Base-by-base conservation (phyloP, 2,797 vertebrate genomes). In the Anguilla marmorata region DNA sequence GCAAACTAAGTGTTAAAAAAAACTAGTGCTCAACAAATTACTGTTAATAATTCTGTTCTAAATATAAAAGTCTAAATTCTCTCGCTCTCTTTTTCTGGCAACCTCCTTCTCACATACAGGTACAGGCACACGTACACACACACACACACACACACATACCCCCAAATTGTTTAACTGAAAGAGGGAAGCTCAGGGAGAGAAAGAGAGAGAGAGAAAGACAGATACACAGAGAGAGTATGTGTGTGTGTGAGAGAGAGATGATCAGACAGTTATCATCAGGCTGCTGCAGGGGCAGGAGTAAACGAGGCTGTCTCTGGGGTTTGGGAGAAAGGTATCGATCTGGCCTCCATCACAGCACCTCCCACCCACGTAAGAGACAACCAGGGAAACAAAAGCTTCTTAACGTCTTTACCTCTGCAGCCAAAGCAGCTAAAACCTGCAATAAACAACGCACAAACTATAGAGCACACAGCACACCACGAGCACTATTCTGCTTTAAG, bases 121-220 rank as follows among this genome's bases (percentile, higher is more conserved):
- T 27, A 74, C 63, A 69, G 24, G 5, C 7, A 12, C 24, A 93
- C 90, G 91, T 88, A 85, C 84, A 63, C 56, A 60, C 84, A 80
- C 58, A 60, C 58, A 60, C 58, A 60, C 58, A 60, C 14, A 19
- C 37, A 37, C 37, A 37, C 37, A 37, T 33, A 33, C 30, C 30
- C 58, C 1, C 58, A 60, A 24, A 66, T n/a, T 24, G 21, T n/a
- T 72, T 1, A 72, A 72, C 19, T 30, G 27, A 72, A 72, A 72
- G 66, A 72, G 9, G 66, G 66, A 37, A 37, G 37, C 37, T 37
- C 37, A 21, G n/a, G 30, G 83, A 30, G 27, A 7, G 84, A 5
- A 19, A 85, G 27, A 60, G 19, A 56, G 27, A n/a, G 56, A 30
- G 37, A 12, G 58, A 2, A 0, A 12, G 19, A 24, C 16, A n/a